A percentile compares a stretch with the other conserved stretches of the same genome.
phyloP scores from a whole-genome alignment of 2,113 vertebrate genomes.

The Verasper variegatus region DNA sequence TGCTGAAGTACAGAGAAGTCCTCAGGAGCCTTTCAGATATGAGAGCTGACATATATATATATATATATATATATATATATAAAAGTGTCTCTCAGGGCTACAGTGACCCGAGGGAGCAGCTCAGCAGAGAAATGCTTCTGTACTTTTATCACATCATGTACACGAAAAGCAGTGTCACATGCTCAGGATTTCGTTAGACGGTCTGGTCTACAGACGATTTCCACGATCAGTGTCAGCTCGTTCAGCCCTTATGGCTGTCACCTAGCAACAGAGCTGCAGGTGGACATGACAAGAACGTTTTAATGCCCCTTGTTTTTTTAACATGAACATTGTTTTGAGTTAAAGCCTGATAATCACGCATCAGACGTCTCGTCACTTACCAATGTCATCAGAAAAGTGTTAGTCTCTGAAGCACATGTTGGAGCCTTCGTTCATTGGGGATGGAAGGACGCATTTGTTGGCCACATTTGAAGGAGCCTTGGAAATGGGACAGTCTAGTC shows the following conservation, averaged over 20 bases:
- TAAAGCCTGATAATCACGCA: too few relatives aligned
- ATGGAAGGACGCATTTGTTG: not conserved
- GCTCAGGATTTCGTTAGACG: constrained; percentile 9
- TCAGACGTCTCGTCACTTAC: too few relatives aligned
- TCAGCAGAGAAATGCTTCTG: constrained; percentile 21
- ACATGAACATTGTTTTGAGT: too few relatives aligned
- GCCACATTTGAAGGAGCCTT: not conserved
- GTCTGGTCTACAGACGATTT: too few relatives aligned
- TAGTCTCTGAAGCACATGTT: too few relatives aligned
- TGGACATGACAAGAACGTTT: too few relatives aligned
- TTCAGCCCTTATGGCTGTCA: not conserved
- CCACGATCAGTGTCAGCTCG: too few relatives aligned
- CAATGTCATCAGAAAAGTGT: too few relatives aligned
- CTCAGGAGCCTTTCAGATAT: constrained; percentile 52
- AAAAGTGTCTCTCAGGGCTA: constrained; percentile 62
- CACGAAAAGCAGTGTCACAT: constrained; percentile 31
- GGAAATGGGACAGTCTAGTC: not conserved
- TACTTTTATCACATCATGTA: constrained; percentile 37
- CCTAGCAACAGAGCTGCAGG: not conserved
- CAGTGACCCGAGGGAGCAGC: constrained; percentile 32
- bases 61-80: constrained; percentile 20
- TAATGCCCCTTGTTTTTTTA: too few relatives aligned
- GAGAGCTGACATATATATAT: constrained; percentile 39
- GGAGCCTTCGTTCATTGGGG: too few relatives aligned
- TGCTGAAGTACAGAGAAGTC: constrained; percentile 25